Base-by-base conservation (phyloP, 1,140 invertebrate species). In the Formica exsecta region DNA sequence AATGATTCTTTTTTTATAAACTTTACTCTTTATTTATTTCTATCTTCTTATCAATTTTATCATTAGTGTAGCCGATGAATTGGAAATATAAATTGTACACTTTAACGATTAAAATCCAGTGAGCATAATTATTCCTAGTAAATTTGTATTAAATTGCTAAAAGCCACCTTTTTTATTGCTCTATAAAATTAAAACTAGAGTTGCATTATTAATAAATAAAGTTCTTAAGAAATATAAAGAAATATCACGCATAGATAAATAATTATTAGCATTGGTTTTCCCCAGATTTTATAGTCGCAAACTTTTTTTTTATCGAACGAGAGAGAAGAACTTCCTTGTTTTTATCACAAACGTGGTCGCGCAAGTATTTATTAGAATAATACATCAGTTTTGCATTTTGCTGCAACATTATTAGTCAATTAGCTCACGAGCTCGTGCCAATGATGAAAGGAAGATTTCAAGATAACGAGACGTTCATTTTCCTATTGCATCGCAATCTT, bases 401-500 rank as follows among this genome's bases (percentile, higher is more conserved):
- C 6, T 76, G 38, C 57, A 29, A 25, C 19, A 5, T 62, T 32
- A 44, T 71, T 71, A 70, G 8, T 81, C 76, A 70, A 19, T 1
- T 41, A 44, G 19, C 61, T 73, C 2, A 25, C 6, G 29, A 62
- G 36, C 79, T 62, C 57, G 38, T 73, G 79, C 79, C 73, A 73
- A 83, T 36, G 54, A 81, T 81, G 51, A 74, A 62, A 19, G 38
- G 57, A 57, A 44, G 79, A 61, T 61, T 74, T 25, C 38, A 16
- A 83, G 25, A 61, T 74, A 83, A 83, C 13, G 19, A 62, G 79
- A 62, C 57, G 19, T 80, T 54, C 8, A 68, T 73, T 83, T 74
- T 83, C 68, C 79, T 83, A 62, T 83, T 83, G n/a, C 19, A 36
- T 13, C 13, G 29, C 25, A 73, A 83, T 83, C 19, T 83, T 83